Conservation (phyloP, 2,888 invertebrate species). For the Heteropelma amictum region DNA sequence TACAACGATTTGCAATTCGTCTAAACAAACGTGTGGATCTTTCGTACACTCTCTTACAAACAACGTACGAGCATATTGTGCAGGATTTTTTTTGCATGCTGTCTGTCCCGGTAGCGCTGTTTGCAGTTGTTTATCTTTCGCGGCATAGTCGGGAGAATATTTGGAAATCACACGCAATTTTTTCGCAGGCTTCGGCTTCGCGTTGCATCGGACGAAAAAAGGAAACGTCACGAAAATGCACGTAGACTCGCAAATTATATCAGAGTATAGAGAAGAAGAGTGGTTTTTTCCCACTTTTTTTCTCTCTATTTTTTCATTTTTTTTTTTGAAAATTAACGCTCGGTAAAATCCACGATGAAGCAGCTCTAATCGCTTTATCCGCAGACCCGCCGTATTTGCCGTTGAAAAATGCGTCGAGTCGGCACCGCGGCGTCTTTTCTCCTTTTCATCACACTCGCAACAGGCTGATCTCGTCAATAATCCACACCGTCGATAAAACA, state of each 20-base stretch:
- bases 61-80: slow-evolving; percentile 19
- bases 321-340: not conserved
- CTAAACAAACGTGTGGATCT: slow-evolving; percentile 16
- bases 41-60: slow-evolving; percentile 23
- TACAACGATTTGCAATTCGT: slow-evolving; percentile 24
- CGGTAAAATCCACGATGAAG: not conserved
- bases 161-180: not conserved
- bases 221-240: not conserved
- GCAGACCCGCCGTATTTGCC: slow-evolving; percentile 19
- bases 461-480: slow-evolving; percentile 8
- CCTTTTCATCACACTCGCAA: not conserved
- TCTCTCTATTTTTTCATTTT: not conserved
- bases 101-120: slow-evolving; percentile 33
- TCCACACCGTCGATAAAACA: not conserved
- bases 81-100: slow-evolving; percentile 43
- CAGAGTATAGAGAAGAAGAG: not conserved
- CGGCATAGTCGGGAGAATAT: not conserved
- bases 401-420: not conserved
- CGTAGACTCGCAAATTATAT: not conserved
- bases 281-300: not conserved
- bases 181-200: not conserved
- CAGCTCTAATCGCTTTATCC: slow-evolving; percentile 27
- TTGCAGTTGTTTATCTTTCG: not conserved
- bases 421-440: not conserved
- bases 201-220: not conserved